These are phyloP conservation scores for Phenganax stokvisi DNA, from an alignment of 92 coral and sea anemone genomes.

Conservation along the genomic window DNA sequence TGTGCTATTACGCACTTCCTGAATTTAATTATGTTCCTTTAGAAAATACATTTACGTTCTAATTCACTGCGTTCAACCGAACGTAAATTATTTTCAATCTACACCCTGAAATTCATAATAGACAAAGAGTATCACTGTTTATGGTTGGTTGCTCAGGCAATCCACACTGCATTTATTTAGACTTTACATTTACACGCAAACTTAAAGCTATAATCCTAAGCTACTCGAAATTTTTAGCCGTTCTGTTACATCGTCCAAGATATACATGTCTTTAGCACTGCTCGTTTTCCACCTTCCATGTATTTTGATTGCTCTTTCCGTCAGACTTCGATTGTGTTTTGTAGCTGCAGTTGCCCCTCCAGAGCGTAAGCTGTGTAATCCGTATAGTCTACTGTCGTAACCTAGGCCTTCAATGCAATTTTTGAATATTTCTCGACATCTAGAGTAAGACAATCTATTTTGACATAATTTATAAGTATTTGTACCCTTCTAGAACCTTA, in stretches of 20 bases:
- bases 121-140: no score
- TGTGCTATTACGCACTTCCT: no score
- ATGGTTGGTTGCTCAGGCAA: no score
- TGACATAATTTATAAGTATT: conserved; percentile 1
- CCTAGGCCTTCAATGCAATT: no score
- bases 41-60: no score
- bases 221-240: not conserved
- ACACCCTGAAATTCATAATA: no score
- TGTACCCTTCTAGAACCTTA: conserved; percentile 1
- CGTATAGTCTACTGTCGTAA: not conserved
- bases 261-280: conserved; percentile 33
- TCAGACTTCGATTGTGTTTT: conserved; percentile 18
- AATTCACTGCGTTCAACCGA: no score
- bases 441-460: conserved; percentile 30
- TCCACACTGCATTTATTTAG: conserved; percentile 8
- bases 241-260: no score
- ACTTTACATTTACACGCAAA: not conserved
- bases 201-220: not conserved
- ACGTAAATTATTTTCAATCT: no score
- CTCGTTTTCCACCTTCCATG: conserved; percentile 40
- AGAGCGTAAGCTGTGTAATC: conserved; percentile 36
- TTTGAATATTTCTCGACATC: no score
- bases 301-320: conserved; percentile 39
- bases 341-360: conserved; percentile 49
- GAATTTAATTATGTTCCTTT: no score